A percentile compares a stretch with the other conserved stretches of the same genome.
These are phyloP conservation scores for Chouioia cunea DNA, from an alignment of 2,888 invertebrate genomes.

Conservation along the genomic window DNA sequence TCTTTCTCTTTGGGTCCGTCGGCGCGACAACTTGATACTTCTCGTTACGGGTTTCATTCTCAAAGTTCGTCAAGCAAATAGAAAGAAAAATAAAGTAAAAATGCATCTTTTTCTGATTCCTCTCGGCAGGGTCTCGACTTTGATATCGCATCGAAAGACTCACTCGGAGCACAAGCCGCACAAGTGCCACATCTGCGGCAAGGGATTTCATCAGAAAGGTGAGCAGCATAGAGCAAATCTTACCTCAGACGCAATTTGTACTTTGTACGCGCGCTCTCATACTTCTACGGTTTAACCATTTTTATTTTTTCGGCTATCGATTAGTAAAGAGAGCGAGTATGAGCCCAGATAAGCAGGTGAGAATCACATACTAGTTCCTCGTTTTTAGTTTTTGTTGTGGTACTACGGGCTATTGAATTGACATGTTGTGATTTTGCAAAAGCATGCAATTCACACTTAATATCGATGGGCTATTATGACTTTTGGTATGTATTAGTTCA, in stretches of 20 bases:
- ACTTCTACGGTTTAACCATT: constrained; percentile 25
- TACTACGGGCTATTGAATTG: not conserved
- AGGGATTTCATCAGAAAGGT: constrained; percentile 88
- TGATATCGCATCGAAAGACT: constrained; percentile 84
- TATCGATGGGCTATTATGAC: too few relatives aligned
- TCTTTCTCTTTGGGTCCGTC: not conserved
- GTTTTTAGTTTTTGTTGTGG: not conserved
- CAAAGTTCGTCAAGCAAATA: constrained; percentile 8
- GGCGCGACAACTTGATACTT: not conserved
- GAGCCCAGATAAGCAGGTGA: constrained; percentile 28
- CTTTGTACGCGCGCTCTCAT: constrained; percentile 3
- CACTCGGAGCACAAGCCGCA: constrained; percentile 82
- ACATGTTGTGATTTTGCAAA: not conserved
- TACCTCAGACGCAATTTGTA: constrained; percentile 4
- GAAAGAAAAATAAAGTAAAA: too few relatives aligned
- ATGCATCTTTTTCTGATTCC: constrained; percentile 38
- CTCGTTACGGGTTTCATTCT: not conserved
- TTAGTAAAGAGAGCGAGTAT: constrained; percentile 13
- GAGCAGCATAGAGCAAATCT: constrained; percentile 25
- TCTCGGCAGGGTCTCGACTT: constrained; percentile 75
- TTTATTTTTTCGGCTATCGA: constrained; percentile 36
- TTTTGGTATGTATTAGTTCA: too few relatives aligned
- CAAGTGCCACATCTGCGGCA: constrained; percentile 80
- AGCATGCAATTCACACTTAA: not conserved
- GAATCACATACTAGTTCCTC: constrained; percentile 23